phyloP scores from a whole-genome alignment of 2,797 vertebrate species.

The Pygocentrus nattereri region DNA sequence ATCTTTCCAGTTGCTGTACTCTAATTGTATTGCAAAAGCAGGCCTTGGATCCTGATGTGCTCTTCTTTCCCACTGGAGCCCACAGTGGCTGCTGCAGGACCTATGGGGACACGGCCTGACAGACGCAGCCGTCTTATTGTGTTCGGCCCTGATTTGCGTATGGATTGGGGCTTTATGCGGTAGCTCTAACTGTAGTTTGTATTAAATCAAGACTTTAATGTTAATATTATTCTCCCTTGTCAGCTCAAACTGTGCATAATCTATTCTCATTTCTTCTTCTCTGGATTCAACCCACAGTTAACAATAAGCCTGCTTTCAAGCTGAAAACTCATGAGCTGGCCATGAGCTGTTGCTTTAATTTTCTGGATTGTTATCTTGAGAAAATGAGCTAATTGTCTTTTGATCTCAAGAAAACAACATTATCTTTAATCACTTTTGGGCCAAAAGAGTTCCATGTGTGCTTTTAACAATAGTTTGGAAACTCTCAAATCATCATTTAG shows the following conservation, averaged over 20 bases:
- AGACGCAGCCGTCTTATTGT: constrained; percentile 4
- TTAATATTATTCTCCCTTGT: neutral
- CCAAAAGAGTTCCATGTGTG: too few species aligned
- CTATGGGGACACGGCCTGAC: neutral
- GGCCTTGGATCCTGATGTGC: constrained; percentile 15
- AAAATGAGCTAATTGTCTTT: too few species aligned
- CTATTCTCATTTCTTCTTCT: neutral
- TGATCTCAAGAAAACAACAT: too few species aligned
- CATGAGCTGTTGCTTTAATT: too few species aligned
- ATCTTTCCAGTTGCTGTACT: constrained; percentile 26
- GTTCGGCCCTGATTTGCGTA: neutral
- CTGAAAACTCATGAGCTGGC: neutral
- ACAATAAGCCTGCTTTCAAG: neutral
- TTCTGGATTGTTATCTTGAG: too few species aligned
- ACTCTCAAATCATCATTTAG: too few species aligned
- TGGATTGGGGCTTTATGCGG: neutral
- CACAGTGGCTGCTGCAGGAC: constrained; percentile 36
- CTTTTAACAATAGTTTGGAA: too few species aligned
- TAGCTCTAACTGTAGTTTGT: neutral
- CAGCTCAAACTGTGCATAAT: neutral
- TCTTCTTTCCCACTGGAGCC: constrained; percentile 17
- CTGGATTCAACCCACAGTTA: neutral
- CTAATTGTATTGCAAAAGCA: constrained; percentile 44
- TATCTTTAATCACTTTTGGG: too few species aligned
- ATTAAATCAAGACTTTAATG: neutral